Evolutionary conservation across 1,140 invertebrate species (phyloP), one percentile per base, ranked within the genome.

Genomic region (Hirudo medicinalis): DNA sequence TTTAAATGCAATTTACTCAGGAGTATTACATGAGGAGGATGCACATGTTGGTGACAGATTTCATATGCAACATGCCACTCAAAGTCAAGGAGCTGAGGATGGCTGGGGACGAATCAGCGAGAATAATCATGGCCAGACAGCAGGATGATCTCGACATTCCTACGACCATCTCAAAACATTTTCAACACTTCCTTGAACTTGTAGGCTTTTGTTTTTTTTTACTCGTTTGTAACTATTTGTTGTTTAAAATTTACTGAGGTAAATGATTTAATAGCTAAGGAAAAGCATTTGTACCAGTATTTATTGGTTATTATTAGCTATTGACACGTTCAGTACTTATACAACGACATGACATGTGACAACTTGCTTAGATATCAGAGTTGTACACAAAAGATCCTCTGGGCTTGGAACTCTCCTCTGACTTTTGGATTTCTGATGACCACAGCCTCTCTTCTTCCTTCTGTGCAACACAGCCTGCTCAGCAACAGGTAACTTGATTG

Each of bases 41-140:
- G 53, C 94, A 97, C 79, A 85, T 86, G 17, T 79, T 97, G 1
- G 85, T 97, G 63, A 92, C 91, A 0, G 93, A 97, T 80, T 95
- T 97, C 75, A 92, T 97, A 70, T 87, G 91, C 67, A 84, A 90
- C 53, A 92, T 96, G 91, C 92, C 94, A 53, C 83, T 92, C 49
- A 95, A 95, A 83, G 87, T 84, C 0, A 90, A 90, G 79, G 90
- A 91, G 78, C 80, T 93, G 63, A 82, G 89, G 60, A 89, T 88
- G 75, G 85, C 89, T 75, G 92, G 91, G 0, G 92, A 96, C 80
- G 93, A 97, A 81, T 87, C 89, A 0, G 90, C 91, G 25, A 85
- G 91, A 73, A 89, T 91, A 25, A 87, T 90, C 57, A 86, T 90
- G 73, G 87, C 88, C 71, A 92, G 92, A 77, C 75, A 80, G 60